Conservation (phyloP, 2,797 vertebrate genomes). For the Alcedo quadribrachys region DNA sequence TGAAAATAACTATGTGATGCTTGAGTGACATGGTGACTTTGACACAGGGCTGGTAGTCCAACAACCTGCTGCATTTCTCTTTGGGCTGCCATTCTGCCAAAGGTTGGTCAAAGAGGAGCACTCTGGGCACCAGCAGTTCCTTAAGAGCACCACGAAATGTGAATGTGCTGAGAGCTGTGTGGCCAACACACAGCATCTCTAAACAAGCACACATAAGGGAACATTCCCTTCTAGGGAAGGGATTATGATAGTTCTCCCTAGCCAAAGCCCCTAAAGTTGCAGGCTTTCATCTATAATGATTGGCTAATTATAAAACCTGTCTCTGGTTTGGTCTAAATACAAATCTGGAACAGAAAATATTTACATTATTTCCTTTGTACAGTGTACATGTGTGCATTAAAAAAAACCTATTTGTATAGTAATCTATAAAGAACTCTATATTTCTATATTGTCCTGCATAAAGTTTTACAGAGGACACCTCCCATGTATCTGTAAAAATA, state of each 20-base stretch:
- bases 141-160: background rate
- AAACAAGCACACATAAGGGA: background rate
- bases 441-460: background rate
- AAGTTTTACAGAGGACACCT: background rate
- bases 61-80: background rate
- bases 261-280: background rate
- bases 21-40: background rate
- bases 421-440: background rate
- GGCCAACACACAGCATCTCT: background rate
- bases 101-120: background rate
- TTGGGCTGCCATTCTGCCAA: background rate
- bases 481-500: background rate
- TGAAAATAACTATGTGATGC: background rate
- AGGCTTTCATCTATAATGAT: background rate
- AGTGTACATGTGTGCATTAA: accelerated
- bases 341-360: background rate
- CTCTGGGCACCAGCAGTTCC: background rate
- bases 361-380: background rate
- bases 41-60: background rate
- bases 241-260: background rate
- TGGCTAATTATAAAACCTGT: background rate
- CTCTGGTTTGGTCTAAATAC: background rate
- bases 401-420: accelerated
- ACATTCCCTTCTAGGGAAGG: background rate
- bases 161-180: background rate